Evolutionary conservation across 2,797 vertebrate genomes (phyloP), one percentile per base, ranked within the genome.

Genomic region (Enteromius paludinosus): DNA sequence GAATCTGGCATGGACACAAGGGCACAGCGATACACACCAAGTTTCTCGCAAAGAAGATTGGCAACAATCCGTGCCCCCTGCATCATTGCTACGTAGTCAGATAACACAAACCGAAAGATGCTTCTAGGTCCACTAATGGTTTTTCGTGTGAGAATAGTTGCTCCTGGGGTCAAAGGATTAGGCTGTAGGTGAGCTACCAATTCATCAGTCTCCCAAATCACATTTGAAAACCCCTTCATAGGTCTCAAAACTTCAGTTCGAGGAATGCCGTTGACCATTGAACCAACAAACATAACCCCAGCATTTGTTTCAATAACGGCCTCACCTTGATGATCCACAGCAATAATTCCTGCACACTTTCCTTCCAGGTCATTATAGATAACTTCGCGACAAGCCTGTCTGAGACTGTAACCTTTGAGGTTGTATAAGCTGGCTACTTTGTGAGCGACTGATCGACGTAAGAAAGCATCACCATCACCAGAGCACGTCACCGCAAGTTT

Each of bases 401-500:
- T 91, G 12, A 96, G 92, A 59, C 62, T 89, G 45, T 91, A 92
- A 49, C 93, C 94, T 89, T 92, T 94, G 78, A 93, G 89, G 52
- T 93, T 91, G 81, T 95, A 95, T 14, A 96, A 90, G 88, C 93
- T 89, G 10, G 95, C 93, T 77, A 96, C 91, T 92, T 93, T 94
- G 52, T 95, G 92, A 84, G 95, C 92, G 80, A 95, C 92, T 69
- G 94, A 93, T n/a, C 92, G 90, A 10, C 92, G 92, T 83, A 95
- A 87, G 89, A 95, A 96, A 33, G 92, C 90, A 86, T 96, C 95
- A 15, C 94, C 95, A 87, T 96, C 93, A 76, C 95, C 95, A 71
- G 95, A 95, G 85, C 95, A 96, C 20, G 94, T 88, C 81, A 95
- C 89, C 0, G 95, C 93, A 78, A 96, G 61, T 43, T 90, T 93